Evolutionary conservation across 2,113 vertebrate genomes (phyloP).

Genomic region (Alosa alosa): DNA sequence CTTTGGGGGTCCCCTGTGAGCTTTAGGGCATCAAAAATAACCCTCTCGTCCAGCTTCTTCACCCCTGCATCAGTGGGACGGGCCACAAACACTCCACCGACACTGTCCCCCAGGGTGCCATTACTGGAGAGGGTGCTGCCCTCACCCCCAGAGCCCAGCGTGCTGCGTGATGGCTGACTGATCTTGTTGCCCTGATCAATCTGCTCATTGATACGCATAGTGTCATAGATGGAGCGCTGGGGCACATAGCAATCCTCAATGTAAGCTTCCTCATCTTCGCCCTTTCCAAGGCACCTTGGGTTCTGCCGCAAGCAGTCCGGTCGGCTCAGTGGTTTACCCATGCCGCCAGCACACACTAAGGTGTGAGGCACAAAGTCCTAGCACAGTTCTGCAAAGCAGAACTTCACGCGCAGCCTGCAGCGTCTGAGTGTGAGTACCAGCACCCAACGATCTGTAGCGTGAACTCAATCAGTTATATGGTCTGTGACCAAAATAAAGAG

Average conservation of each 20-base stretch:
- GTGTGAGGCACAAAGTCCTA: conserved; percentile 34
- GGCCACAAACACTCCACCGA: conserved; percentile 77
- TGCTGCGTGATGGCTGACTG: conserved; percentile 90
- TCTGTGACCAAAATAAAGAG: not conserved
- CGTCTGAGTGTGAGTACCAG: conserved; percentile 26
- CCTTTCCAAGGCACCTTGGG: conserved; percentile 91
- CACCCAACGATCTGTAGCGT: too few species aligned
- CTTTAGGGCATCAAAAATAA: conserved; percentile 96
- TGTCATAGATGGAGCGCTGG: conserved; percentile 98
- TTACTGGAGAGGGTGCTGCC: conserved; percentile 93
- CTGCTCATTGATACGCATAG: conserved; percentile 98
- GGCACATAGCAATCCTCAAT: conserved; percentile 99
- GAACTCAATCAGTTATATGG: not conserved
- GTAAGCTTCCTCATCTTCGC: conserved; percentile 95
- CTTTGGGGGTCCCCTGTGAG: conserved; percentile 86
- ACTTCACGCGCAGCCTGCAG: conserved; percentile 30
- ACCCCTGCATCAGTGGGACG: conserved; percentile 66
- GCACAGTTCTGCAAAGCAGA: conserved; percentile 26
- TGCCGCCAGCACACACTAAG: conserved; percentile 50
- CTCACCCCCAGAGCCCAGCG: conserved; percentile 82
- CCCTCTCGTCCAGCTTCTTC: conserved; percentile 89
- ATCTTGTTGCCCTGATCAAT: conserved; percentile 96
- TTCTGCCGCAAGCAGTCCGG: conserved; percentile 97
- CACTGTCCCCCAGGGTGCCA: conserved; percentile 83
- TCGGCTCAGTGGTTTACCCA: conserved; percentile 98